These are phyloP conservation scores for Miltochrista miniata DNA, from an alignment of 2,888 invertebrate genomes.

Conservation along the genomic window DNA sequence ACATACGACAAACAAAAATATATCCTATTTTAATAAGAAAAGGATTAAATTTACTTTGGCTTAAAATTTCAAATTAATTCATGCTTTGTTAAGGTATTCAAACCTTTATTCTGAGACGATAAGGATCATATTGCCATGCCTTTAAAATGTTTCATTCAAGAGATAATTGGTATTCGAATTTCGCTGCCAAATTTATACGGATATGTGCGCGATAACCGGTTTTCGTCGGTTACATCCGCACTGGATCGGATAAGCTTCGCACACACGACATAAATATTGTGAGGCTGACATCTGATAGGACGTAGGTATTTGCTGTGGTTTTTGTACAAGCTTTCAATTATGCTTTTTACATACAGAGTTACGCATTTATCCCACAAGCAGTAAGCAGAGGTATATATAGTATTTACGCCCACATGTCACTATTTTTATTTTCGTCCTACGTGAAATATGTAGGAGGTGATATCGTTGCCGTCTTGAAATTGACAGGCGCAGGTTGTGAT, in stretches of 20 bases:
- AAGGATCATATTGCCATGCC: slow-evolving; percentile 5
- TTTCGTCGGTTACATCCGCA: slow-evolving; percentile 46
- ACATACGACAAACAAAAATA: neutral
- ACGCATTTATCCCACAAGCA: no score
- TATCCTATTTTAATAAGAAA: neutral
- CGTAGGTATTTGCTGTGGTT: slow-evolving; percentile 4
- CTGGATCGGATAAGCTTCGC: slow-evolving; percentile 43
- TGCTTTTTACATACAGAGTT: no score
- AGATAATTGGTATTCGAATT: slow-evolving; percentile 29
- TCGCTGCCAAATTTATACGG: slow-evolving; percentile 29
- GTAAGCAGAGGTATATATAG: no score
- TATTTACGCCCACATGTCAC: no score
- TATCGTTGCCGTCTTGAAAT: no score
- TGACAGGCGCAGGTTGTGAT: no score
- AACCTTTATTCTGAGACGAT: neutral
- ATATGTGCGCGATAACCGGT: slow-evolving; percentile 42
- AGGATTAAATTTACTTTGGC: neutral
- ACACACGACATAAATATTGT: slow-evolving; percentile 27
- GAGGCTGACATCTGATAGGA: slow-evolving; percentile 8
- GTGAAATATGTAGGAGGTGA: no score
- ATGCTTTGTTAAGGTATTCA: neutral
- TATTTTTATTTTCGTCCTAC: no score
- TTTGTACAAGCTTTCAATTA: neutral
- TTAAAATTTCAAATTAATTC: neutral
- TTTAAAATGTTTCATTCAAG: slow-evolving; percentile 13